Conservation (phyloP, 2,797 vertebrate genomes). For the Apogon talboti region DNA sequence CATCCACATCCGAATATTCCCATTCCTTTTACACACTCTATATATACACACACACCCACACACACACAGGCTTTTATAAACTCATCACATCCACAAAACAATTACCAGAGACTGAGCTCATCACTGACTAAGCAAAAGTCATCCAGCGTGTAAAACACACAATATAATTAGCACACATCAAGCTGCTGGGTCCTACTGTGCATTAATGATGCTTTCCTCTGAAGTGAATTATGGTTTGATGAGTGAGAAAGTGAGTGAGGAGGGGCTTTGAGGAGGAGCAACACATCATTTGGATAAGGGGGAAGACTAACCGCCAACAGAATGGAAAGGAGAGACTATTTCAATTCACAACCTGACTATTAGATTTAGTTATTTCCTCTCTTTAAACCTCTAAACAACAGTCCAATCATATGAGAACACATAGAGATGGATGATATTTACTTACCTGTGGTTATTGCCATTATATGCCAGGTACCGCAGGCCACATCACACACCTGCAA, state of each 20-base stretch:
- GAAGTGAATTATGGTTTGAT: constrained; percentile 81
- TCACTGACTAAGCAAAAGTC: constrained; percentile 84
- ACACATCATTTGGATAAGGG: constrained; percentile 54
- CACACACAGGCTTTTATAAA: constrained; percentile 74
- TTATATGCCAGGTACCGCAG: constrained; percentile 69
- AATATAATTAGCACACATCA: constrained; percentile 85
- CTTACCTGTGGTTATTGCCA: constrained; percentile 67
- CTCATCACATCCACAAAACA: constrained; percentile 83
- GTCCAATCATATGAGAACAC: not conserved
- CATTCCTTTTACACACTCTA: too few species aligned
- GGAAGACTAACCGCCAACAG: constrained; percentile 9
- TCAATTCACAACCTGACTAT: constrained; percentile 19
- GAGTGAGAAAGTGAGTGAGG: constrained; percentile 71
- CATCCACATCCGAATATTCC: constrained; percentile 10
- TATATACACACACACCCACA: constrained; percentile 1
- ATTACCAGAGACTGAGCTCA: constrained; percentile 83
- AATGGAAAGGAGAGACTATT: constrained; percentile 9
- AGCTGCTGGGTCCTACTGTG: constrained; percentile 81
- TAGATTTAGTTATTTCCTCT: not conserved
- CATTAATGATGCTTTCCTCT: constrained; percentile 83
- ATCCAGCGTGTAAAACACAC: constrained; percentile 84
- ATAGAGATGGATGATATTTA: constrained; percentile 10
- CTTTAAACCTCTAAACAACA: constrained; percentile 7
- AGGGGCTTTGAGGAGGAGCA: constrained; percentile 62
- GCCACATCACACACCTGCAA: constrained; percentile 68